Evolutionary conservation across 2,888 invertebrate species (phyloP).

Genomic region (Tenodera sinensis): DNA sequence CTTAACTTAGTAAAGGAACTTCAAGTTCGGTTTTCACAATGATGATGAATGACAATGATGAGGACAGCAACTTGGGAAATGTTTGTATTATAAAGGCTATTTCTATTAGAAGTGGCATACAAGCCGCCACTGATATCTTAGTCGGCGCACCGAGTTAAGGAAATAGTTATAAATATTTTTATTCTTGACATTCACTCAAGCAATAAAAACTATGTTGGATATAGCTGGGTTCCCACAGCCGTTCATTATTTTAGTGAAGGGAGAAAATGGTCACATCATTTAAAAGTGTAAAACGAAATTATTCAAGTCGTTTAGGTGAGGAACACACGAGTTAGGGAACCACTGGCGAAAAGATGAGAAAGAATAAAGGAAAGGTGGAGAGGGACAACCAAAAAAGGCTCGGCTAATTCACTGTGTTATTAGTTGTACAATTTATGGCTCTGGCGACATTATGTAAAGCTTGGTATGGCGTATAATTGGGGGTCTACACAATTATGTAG

Average conservation of each 20-base stretch:
- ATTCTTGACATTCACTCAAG: neutral
- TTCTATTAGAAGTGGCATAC: neutral
- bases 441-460: neutral
- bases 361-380: neutral
- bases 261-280: neutral
- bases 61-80: no score
- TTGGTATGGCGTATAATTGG: slow-evolving; percentile 1
- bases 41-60: no score
- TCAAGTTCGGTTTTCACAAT: no score
- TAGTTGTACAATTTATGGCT: slow-evolving; percentile 10
- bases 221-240: neutral
- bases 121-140: neutral
- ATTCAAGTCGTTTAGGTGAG: neutral
- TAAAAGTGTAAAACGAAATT: neutral
- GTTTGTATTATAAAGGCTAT: no score
- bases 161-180: neutral
- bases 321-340: neutral
- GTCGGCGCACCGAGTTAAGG: no score
- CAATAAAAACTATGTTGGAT: neutral
- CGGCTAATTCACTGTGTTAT: slow-evolving; percentile 11
- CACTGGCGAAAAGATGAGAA: neutral
- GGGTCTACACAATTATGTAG: neutral
- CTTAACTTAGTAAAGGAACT: no score
- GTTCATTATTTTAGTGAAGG: neutral
- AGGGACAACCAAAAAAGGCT: neutral